Evolutionary conservation across 2,888 invertebrate species (phyloP).

Genomic region (Bombyx huttoni): DNA sequence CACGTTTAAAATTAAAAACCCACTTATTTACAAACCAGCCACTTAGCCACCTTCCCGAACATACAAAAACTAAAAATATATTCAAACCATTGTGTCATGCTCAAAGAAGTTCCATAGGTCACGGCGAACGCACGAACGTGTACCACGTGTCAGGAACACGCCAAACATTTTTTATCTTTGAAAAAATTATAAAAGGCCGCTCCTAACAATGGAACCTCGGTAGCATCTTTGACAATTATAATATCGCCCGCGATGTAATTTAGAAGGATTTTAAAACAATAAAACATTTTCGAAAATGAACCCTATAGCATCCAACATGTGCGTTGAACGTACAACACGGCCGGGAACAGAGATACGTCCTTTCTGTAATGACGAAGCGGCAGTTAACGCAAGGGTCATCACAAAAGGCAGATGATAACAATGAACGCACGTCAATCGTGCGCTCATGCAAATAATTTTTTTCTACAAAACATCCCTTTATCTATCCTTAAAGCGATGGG

Average conservation of each 20-base stretch:
- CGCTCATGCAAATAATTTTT: constrained; percentile 71
- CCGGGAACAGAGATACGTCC: background rate
- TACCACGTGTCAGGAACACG: constrained; percentile 70
- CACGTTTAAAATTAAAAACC: constrained; percentile 67
- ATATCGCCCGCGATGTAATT: constrained; percentile 39
- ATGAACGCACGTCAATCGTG: constrained; percentile 70
- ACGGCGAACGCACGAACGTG: constrained; percentile 54
- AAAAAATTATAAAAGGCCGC: constrained; percentile 68
- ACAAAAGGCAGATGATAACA: constrained; percentile 70
- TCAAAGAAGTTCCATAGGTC: constrained; percentile 71
- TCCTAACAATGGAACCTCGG: constrained; percentile 62
- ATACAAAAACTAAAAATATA: constrained; percentile 70
- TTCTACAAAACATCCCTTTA: constrained; percentile 67
- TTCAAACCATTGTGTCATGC: constrained; percentile 60
- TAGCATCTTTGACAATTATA: constrained; percentile 74
- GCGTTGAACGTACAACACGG: background rate
- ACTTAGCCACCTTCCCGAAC: constrained; percentile 67
- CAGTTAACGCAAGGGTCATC: constrained; percentile 70
- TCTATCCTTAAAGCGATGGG: constrained; percentile 59
- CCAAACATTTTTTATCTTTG: constrained; percentile 70
- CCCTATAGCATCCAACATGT: constrained; percentile 20
- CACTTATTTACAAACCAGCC: constrained; percentile 66
- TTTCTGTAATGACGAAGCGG: constrained; percentile 30
- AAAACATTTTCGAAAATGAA: constrained; percentile 26
- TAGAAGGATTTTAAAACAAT: constrained; percentile 33